phyloP scores from a whole-genome alignment of 2,797 vertebrate species.

The Babyrousa celebensis region DNA sequence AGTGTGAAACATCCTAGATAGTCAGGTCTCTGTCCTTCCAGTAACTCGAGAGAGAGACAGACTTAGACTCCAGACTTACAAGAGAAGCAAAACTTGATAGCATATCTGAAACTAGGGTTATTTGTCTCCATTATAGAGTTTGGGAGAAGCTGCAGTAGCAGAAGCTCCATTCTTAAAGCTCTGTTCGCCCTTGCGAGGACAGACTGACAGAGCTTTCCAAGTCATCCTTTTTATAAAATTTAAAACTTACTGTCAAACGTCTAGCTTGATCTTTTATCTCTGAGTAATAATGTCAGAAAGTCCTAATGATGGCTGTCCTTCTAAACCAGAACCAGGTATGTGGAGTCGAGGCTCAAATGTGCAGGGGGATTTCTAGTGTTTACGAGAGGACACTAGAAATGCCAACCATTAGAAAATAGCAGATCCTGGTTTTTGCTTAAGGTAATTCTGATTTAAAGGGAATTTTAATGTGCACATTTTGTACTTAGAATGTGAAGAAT shows the following conservation, averaged over 20 bases:
- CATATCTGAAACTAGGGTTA: constrained; percentile 65
- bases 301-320: constrained; percentile 82
- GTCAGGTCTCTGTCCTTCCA: constrained; percentile 91
- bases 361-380: neutral
- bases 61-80: constrained; percentile 56
- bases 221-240: constrained; percentile 64
- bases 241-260: constrained; percentile 60
- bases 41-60: constrained; percentile 89
- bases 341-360: neutral
- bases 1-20: constrained; percentile 89
- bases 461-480: constrained; percentile 49
- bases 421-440: neutral
- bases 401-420: neutral
- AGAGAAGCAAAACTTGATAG: constrained; percentile 84
- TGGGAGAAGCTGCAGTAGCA: constrained; percentile 63
- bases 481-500: neutral
- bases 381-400: neutral
- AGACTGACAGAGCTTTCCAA: constrained; percentile 63
- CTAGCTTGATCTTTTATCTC: constrained; percentile 63
- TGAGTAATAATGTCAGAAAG: constrained; percentile 89
- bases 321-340: constrained; percentile 90
- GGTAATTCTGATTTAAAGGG: constrained; percentile 42
- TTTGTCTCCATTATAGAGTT: constrained; percentile 71
- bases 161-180: constrained; percentile 80
- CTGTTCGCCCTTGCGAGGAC: constrained; percentile 53